Conservation (phyloP, 2,797 vertebrate genomes). For the Malacoraja senta region DNA sequence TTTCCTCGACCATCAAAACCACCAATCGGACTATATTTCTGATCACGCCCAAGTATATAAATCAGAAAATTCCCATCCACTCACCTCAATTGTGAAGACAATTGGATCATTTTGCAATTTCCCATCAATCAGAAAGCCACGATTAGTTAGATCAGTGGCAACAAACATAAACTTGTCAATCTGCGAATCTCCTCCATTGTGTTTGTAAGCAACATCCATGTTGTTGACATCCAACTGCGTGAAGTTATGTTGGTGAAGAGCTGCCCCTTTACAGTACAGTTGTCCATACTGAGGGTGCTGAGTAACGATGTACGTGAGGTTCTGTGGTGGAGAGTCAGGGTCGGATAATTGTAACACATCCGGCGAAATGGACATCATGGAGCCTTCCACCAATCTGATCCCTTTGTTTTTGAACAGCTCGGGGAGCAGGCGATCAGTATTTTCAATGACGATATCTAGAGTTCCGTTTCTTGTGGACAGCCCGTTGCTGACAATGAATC, state of each 20-base stretch:
- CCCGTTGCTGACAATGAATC: constrained; percentile 87
- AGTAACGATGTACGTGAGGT: constrained; percentile 65
- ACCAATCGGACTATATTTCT: background rate
- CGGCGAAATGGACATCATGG: constrained; percentile 62
- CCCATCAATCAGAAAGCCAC: constrained; percentile 76
- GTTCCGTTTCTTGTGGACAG: constrained; percentile 68
- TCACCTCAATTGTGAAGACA: constrained; percentile 79
- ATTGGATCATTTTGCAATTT: constrained; percentile 64
- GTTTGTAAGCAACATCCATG: constrained; percentile 66
- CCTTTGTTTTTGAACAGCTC: constrained; percentile 66
- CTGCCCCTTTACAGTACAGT: constrained; percentile 56
- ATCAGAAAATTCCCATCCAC: constrained; percentile 43
- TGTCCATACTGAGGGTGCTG: constrained; percentile 71
- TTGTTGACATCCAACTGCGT: constrained; percentile 75
- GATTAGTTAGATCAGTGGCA: constrained; percentile 67
- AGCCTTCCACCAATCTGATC: constrained; percentile 64
- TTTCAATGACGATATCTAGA: constrained; percentile 68
- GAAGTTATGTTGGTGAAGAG: constrained; percentile 63
- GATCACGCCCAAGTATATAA: no score
- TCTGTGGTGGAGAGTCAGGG: constrained; percentile 67
- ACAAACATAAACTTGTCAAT: constrained; percentile 74
- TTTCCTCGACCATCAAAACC: background rate
- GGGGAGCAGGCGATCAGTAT: constrained; percentile 69
- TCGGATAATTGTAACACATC: constrained; percentile 71
- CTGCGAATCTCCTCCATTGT: constrained; percentile 64